These are phyloP conservation scores for Hypolimnas misippus DNA, from an alignment of 2,888 invertebrate species.

Conservation along the genomic window DNA sequence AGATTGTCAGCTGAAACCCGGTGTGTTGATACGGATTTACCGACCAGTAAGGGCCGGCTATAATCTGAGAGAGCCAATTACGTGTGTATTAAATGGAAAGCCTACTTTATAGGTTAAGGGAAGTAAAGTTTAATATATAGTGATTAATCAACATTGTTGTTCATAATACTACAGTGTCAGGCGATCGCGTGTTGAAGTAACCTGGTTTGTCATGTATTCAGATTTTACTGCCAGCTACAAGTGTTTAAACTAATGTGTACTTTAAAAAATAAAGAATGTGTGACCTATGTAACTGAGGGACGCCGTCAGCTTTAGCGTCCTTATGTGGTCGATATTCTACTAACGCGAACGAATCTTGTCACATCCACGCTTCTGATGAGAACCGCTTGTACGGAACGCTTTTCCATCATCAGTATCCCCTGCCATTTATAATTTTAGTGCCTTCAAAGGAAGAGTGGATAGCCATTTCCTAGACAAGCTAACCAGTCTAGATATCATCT, in stretches of 20 bases:
- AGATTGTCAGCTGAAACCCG: background rate
- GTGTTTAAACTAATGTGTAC: background rate
- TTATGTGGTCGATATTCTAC: too few relatives aligned
- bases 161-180: background rate
- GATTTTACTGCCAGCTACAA: background rate
- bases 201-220: background rate
- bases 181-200: background rate
- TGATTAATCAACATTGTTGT: background rate
- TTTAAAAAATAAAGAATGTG: too few relatives aligned
- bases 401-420: too few relatives aligned
- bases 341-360: too few relatives aligned
- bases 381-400: too few relatives aligned
- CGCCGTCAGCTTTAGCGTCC: too few relatives aligned
- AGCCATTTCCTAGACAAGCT: too few relatives aligned
- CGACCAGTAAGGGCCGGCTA: background rate
- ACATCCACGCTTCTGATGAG: too few relatives aligned
- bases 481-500: too few relatives aligned
- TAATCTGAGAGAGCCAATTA: constrained; percentile 8
- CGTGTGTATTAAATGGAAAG: background rate
- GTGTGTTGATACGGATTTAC: background rate
- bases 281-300: too few relatives aligned
- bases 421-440: too few relatives aligned
- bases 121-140: background rate
- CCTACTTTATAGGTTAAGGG: background rate
- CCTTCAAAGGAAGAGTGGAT: too few relatives aligned